Base-by-base conservation (phyloP, 2,113 vertebrate species). In the Xenopus laevis region DNA sequence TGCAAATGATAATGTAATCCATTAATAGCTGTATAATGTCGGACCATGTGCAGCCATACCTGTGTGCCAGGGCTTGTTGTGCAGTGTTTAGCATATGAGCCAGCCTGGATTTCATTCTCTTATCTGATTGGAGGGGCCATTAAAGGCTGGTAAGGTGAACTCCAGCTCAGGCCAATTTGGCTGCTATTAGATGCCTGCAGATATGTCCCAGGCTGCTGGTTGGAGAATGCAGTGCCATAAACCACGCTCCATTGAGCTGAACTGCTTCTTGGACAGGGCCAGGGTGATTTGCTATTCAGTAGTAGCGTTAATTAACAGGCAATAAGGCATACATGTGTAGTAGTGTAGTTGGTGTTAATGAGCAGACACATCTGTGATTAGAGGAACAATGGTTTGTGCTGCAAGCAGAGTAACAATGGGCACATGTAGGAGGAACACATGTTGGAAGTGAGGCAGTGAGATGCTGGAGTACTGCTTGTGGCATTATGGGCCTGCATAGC, bases 141-240 rank as follows among this genome's bases (percentile, higher is more conserved):
- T 89, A 83, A 79, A 78, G 79, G 84, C 80, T 78, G 71, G 78
- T 89, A 79, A 85, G 75, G 79, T 76, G 81, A 82, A 79, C 55
- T 68, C 77, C 78, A 8, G 83, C 71, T 77, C 68, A 58, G 65
- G 83, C 90, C 87, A 90, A 40, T 88, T 89, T 89, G 84, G 76
- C 72, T 70, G 76, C 79, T 85, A 90, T 92, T 89, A 90, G 80
- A 55, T 78, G 76, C 81, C 84, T 83, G 84, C 85, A 83, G 81
- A 74, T 75, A 53, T 87, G 88, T 86, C 87, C 86, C 44, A 13
- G 72, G 85, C 80, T 79, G 77, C 76, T 78, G 83, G 69, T 65
- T 83, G 85, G 83, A 88, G 86, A 87, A 80, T 79, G 80, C 82
- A 78, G 62, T 78, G 82, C 80, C 77, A 76, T 79, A 81, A 78